Base-by-base conservation (phyloP, 2,888 invertebrate genomes). In the Sarcophaga caerulescens region DNA sequence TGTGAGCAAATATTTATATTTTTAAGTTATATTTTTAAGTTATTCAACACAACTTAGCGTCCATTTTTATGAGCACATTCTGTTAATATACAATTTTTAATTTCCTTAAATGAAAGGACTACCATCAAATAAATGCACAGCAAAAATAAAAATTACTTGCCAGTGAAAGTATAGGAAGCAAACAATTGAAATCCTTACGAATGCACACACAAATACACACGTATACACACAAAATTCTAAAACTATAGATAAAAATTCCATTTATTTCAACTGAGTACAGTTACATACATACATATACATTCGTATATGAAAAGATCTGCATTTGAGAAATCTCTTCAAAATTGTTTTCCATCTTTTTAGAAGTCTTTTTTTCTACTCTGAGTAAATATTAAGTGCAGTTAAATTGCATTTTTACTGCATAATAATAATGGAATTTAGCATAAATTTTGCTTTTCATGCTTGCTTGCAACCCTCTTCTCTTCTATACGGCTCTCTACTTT, bases 331-430 rank as follows among this genome's bases (percentile, higher is more conserved):
- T 4, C 17, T 25, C 3, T 23, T 45, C n/a, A 44, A 23, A 75
- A 52, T 75, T 47, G 45, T 69, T 75, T 75, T 19, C 23, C 12
- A 21, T 45, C 19, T 44, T n/a, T 44, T 75, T 52, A 68, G 11
- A 47, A 35, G 0, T 57, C 23, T 14, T 59, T 74, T 74, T 23
- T 44, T 25, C 14, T 81, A 63, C 12, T 17, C 44, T 71, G 59
- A 65, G 25, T 63, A 81, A 76, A 81, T 25, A 82, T 45, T 71
- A 82, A 82, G 47, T 76, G 70, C 65, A 82, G 23, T 59, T 70
- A 71, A 71, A 76, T 82, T 76, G 76, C 52, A 81, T 70, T 14
- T 81, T 76, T 65, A 63, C 81, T 65, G 81, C 81, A 82, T 76
- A 76, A 82, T 76, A 76, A 82, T 76, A 82, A 71, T 82, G 25